Evolutionary conservation across 1,140 invertebrate species (phyloP), one percentile per base, ranked within the genome.

Genomic region (Copidosoma floridanum): DNA sequence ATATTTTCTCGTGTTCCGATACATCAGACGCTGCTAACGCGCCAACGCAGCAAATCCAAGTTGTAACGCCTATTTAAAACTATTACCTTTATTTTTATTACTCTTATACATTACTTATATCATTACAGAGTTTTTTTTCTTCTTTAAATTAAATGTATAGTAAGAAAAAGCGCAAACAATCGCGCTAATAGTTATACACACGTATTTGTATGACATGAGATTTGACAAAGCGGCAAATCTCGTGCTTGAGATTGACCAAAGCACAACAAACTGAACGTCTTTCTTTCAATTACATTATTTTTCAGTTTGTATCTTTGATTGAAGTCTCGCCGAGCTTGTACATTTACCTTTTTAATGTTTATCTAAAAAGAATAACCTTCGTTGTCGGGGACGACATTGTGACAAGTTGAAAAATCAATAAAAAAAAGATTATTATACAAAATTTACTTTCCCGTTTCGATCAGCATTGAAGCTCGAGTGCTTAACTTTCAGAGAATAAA

Each of bases 231-330:
- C n/a, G n/a, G n/a, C n/a, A n/a, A n/a, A n/a, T n/a, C n/a, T n/a
- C n/a, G n/a, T n/a, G n/a, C 29, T 37, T 32, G 23, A 54, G 44
- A 47, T 47, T 26, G 54, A 53, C 24, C 41, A 48, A n/a, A 60
- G 27, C 47, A 47, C 27, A 24, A 54, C 41, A 47, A 27, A 29
- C 23, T 47, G 50, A n/a, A 24, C 3, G 1, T 43, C 29, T 47
- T 52, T 26, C 32, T 20, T 53, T 41, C 47, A 46, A 35, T n/a
- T n/a, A n/a, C n/a, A n/a, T n/a, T n/a, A n/a, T 54, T 26, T 29
- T 26, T 54, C 47, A 54, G 47, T 38, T 46, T 29, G 35, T 27
- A 60, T 47, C 50, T 60, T 60, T 60, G 51, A 60, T 60, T 60
- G 16, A 60, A 60, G 48, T 43, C 51, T 60, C 27, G n/a, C 18